These are phyloP conservation scores for Chymomyza caudatula DNA, from an alignment of 2,888 invertebrate genomes.

Conservation along the genomic window DNA sequence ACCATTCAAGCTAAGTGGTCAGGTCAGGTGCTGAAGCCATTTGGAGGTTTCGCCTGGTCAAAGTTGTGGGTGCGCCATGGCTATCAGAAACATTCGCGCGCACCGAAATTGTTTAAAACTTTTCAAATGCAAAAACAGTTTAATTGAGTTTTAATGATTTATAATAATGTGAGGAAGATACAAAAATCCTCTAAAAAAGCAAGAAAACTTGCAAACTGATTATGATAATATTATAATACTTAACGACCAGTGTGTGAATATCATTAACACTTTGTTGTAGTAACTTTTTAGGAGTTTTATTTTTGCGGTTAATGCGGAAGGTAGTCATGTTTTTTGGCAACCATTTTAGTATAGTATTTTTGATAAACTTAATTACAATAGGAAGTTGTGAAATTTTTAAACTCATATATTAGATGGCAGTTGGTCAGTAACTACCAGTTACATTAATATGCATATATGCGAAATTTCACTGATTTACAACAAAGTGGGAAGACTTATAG, in stretches of 20 bases:
- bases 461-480: too few relatives aligned
- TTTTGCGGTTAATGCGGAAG: neutral
- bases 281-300: neutral
- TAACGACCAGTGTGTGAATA: constrained; percentile 57
- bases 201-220: constrained; percentile 30
- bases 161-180: constrained; percentile 55
- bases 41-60: too few relatives aligned
- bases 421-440: too few relatives aligned
- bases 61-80: constrained; percentile 19
- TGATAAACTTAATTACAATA: neutral
- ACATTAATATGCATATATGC: too few relatives aligned
- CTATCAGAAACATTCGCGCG: constrained; percentile 35
- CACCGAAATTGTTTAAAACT: constrained; percentile 20
- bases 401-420: neutral
- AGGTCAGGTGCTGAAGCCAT: constrained; percentile 1
- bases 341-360: too few relatives aligned
- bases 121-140: constrained; percentile 34
- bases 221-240: constrained; percentile 43
- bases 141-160: constrained; percentile 70
- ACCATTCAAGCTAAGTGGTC: neutral
- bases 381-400: neutral
- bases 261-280: constrained; percentile 20
- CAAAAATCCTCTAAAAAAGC: neutral
- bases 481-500: too few relatives aligned
- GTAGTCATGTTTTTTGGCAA: neutral